Base-by-base conservation (phyloP, 23 tunicate genomes). In the Phallusia fumigata region DNA sequence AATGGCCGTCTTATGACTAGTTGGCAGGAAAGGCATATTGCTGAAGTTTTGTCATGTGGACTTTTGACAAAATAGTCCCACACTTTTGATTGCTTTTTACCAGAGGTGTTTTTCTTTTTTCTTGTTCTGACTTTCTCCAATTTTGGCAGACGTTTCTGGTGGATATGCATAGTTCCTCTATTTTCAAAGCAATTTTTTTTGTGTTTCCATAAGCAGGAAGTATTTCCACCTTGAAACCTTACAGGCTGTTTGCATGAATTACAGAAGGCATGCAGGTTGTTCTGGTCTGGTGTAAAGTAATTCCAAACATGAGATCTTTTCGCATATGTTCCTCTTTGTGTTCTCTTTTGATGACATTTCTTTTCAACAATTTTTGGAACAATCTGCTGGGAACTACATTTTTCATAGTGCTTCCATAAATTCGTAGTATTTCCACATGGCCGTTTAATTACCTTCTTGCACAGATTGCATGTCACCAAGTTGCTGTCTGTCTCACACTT, bases 401-500 rank as follows among this genome's bases (percentile, higher is more conserved):
- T 58, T 77, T 35, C 52, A 28, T 50, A 36, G 31, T 80, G 83
- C 58, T 31, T 51, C 83, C 83, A 80, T 31, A 80, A 19, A 33
- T 80, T 80, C 0, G 83, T 36, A 18, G 73, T 36, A 52, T 80
- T 80, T 10, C 73, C 35, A 15, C 22, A 36, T 22, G 58, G 30
- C 30, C 40, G 31, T 81, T 65, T 81, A 35, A 81, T 19, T 18
- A 21, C 22, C 65, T 19, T 35, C 10, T 73, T 35, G 64, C 84
- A 81, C 18, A 22, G 65, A 8, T 81, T 81, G 52, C 84, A 81
- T 18, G 84, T 65, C 45, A 69, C 35, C 40, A 30, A 33, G 32
- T 34, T 81, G 30, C 53, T 40, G 53, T 69, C 77, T 0, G 22
- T 22, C 12, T 33, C 44, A 36, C 77, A 81, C 40, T 81, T 81